Evolutionary conservation across 2,888 invertebrate species (phyloP).

Genomic region (Phlogophora meticulosa): DNA sequence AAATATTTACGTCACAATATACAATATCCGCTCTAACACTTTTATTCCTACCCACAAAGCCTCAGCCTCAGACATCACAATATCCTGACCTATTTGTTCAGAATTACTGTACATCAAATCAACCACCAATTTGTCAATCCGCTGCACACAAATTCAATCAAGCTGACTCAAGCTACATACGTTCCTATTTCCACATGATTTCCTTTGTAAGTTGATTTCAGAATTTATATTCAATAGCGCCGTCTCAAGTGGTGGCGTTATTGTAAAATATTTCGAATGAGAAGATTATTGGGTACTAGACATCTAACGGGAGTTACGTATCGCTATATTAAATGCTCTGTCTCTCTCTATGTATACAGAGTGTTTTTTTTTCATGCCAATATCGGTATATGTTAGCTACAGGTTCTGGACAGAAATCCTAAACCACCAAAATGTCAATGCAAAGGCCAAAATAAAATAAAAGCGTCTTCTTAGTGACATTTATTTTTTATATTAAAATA

Average conservation of each 20-base stretch:
- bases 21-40: slow-evolving; percentile 28
- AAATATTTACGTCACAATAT: background rate
- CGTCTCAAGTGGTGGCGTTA: slow-evolving; percentile 60
- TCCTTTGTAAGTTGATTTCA: slow-evolving; percentile 64
- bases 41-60: slow-evolving; percentile 35
- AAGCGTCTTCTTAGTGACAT: no score
- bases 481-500: no score
- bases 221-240: slow-evolving; percentile 52
- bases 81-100: slow-evolving; percentile 66
- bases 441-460: no score
- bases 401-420: no score
- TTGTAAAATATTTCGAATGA: slow-evolving; percentile 64
- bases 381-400: no score
- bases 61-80: slow-evolving; percentile 51
- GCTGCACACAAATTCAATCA: slow-evolving; percentile 69
- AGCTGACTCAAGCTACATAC: slow-evolving; percentile 61
- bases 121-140: slow-evolving; percentile 66
- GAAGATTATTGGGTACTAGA: slow-evolving; percentile 52
- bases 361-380: no score
- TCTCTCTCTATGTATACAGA: background rate
- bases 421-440: no score
- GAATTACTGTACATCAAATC: slow-evolving; percentile 67
- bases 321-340: slow-evolving; percentile 36
- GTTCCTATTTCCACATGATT: slow-evolving; percentile 68
- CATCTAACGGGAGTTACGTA: slow-evolving; percentile 11